Conservation (phyloP, 2,888 invertebrate genomes). For the Suillia variegata region DNA sequence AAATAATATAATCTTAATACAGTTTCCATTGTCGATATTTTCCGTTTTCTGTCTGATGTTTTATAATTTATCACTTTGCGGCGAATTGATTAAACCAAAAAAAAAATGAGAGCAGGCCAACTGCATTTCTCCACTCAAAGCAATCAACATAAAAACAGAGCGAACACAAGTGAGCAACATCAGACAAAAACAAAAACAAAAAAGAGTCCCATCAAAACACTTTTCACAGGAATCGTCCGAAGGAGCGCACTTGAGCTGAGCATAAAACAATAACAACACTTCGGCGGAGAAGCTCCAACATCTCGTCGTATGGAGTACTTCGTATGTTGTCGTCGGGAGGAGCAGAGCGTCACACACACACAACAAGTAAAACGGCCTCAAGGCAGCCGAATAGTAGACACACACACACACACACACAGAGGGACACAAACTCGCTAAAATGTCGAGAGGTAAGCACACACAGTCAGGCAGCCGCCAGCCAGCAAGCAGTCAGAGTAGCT, state of each 20-base stretch:
- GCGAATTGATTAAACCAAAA: not conserved
- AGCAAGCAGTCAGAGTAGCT: too few relatives aligned
- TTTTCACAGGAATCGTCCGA: not conserved
- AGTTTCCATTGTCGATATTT: too few relatives aligned
- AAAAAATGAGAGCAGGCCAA: too few relatives aligned
- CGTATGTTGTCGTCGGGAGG: too few relatives aligned
- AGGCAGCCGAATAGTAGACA: not conserved
- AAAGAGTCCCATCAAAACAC: not conserved
- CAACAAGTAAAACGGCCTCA: not conserved
- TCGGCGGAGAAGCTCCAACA: too few relatives aligned
- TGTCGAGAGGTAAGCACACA: not conserved
- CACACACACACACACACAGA: constrained; percentile 11
- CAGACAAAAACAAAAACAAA: not conserved
- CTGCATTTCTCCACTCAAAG: not conserved
- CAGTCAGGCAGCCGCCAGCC: too few relatives aligned
- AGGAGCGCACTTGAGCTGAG: not conserved
- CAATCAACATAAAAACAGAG: not conserved
- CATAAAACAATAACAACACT: not conserved
- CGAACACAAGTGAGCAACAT: not conserved
- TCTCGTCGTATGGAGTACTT: too few relatives aligned
- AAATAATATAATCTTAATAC: too few relatives aligned
- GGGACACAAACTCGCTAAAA: too few relatives aligned
- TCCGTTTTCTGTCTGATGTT: too few relatives aligned
- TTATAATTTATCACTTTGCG: too few relatives aligned
- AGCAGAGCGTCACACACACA: too few relatives aligned